Percentiles rank a stretch among this genome's conserved stretches.
phyloP scores from a whole-genome alignment of 2,113 vertebrate genomes.

The Toxotes jaculatrix region DNA sequence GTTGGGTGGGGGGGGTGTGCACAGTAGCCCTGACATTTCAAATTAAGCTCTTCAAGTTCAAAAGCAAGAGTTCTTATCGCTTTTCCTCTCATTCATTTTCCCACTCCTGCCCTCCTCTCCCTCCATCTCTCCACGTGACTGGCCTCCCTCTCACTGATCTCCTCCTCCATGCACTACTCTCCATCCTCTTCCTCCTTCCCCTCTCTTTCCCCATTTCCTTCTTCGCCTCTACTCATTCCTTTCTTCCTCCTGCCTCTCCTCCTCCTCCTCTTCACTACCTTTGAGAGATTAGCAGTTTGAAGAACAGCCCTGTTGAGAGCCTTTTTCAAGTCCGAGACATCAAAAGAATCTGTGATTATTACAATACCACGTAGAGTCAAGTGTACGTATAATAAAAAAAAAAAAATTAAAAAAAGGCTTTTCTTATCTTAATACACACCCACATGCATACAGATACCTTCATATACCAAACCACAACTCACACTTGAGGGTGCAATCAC shows the following conservation, averaged over 20 bases:
- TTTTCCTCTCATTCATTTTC: constrained; percentile 74
- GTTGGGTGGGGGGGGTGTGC: neutral
- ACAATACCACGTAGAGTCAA: constrained; percentile 68
- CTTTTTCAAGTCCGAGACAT: constrained; percentile 73
- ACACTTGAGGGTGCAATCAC: constrained; percentile 33
- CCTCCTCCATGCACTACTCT: constrained; percentile 34
- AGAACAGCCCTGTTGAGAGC: constrained; percentile 71
- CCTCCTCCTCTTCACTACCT: constrained; percentile 68
- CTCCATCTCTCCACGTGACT: constrained; percentile 56
- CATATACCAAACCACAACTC: constrained; percentile 53
- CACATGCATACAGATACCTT: constrained; percentile 54
- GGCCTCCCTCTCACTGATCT: constrained; percentile 69
- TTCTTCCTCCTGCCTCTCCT: constrained; percentile 54
- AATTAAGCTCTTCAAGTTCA: constrained; percentile 83
- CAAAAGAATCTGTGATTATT: constrained; percentile 77
- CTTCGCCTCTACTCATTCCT: constrained; percentile 43
- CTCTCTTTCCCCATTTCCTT: constrained; percentile 43
- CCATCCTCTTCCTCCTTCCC: constrained; percentile 34
- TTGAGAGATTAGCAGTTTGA: constrained; percentile 81
- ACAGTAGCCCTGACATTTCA: constrained; percentile 79
- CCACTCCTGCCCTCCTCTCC: constrained; percentile 65
- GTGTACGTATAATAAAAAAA: constrained; percentile 36
- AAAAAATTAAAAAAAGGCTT: constrained; percentile 4
- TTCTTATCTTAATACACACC: constrained; percentile 65
- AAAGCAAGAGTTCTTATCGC: constrained; percentile 82